A percentile compares a stretch with the other conserved stretches of the same genome.
Conservation (phyloP, 2,888 invertebrate genomes). For the Myopa tessellatipennis region DNA sequence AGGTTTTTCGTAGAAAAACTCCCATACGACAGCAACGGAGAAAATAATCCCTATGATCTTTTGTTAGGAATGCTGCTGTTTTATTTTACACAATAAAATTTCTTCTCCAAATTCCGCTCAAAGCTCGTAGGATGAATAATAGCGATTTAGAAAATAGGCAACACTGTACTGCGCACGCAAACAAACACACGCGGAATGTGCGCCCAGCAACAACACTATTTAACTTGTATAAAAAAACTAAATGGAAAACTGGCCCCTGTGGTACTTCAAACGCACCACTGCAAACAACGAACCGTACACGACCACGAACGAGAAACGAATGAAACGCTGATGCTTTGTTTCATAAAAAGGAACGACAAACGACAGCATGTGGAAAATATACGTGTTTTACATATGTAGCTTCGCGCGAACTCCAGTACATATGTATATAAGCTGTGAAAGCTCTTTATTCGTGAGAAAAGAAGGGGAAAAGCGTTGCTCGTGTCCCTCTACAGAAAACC, state of each 20-base stretch:
- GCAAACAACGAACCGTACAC: conserved; percentile 60
- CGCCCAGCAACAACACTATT: conserved; percentile 42
- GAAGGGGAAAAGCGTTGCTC: conserved; percentile 20
- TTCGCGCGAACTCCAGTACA: background rate
- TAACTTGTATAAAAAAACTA: conserved; percentile 11
- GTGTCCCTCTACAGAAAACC: conserved; percentile 5
- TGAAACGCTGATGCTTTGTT: conserved; percentile 59
- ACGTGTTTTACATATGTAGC: conserved; percentile 3
- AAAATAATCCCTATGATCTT: background rate
- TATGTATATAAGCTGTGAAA: conserved; percentile 28
- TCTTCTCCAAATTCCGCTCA: background rate
- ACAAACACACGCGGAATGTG: conserved; percentile 30
- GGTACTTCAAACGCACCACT: conserved; percentile 50
- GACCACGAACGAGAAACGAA: conserved; percentile 63
- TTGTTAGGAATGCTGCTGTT: too few species aligned
- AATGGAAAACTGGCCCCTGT: conserved; percentile 22
- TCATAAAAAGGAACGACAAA: conserved; percentile 47
- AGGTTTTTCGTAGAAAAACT: background rate
- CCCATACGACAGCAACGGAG: background rate
- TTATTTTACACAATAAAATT: conserved; percentile 34
- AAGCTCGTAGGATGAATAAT: background rate
- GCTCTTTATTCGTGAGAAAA: conserved; percentile 27
- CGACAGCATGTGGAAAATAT: conserved; percentile 17
- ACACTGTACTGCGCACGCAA: conserved; percentile 37
- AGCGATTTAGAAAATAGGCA: conserved; percentile 4